These are phyloP conservation scores for Scelioninae gen. 1 DNA, from an alignment of 2,888 invertebrate genomes.

Conservation along the genomic window DNA sequence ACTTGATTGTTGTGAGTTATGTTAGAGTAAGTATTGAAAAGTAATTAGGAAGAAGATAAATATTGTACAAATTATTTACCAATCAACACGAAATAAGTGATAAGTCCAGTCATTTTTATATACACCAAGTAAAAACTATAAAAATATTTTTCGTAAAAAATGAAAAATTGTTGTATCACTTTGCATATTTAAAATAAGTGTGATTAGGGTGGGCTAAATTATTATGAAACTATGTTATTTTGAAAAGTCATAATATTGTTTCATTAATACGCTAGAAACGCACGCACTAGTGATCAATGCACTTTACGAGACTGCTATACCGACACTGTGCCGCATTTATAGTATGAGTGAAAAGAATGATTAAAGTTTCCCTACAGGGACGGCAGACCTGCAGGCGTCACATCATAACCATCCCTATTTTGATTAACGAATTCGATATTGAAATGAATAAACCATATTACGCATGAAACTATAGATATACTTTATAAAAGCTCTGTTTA, in stretches of 20 bases:
- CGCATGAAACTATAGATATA: too few relatives aligned
- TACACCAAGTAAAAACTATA: neutral
- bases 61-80: too few relatives aligned
- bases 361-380: conserved; percentile 73
- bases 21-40: too few relatives aligned
- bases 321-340: conserved; percentile 73
- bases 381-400: conserved; percentile 80
- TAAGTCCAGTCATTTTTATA: neutral
- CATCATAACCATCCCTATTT: conserved; percentile 62
- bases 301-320: conserved; percentile 75
- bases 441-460: conserved; percentile 59
- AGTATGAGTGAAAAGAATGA: conserved; percentile 48
- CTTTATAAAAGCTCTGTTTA: too few relatives aligned
- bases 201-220: conserved; percentile 24
- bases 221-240: conserved; percentile 52
- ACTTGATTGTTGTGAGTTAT: too few relatives aligned
- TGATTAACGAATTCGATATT: conserved; percentile 44
- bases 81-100: neutral
- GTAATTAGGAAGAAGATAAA: too few relatives aligned
- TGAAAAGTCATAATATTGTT: conserved; percentile 60
- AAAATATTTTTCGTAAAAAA: neutral
- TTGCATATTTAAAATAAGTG: conserved; percentile 20
- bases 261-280: conserved; percentile 54
- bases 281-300: conserved; percentile 62
- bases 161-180: neutral